Percentiles rank a stretch among this genome's conserved stretches.
Conservation (phyloP, 2,113 vertebrate species). For the Colossoma macropomum region DNA sequence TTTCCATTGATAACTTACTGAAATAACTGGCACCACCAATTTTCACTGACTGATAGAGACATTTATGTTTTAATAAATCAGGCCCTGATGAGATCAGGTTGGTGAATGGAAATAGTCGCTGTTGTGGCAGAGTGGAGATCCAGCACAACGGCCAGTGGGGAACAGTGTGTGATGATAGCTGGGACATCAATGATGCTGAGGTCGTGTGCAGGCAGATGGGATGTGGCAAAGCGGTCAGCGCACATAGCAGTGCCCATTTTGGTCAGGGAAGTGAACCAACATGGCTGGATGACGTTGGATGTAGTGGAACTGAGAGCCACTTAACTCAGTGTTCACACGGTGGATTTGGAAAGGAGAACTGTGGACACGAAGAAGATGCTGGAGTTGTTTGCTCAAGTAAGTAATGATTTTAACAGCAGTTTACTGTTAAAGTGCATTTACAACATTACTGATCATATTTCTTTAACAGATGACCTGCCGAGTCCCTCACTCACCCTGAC, state of each 20-base stretch:
- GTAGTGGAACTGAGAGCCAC: too few relatives aligned
- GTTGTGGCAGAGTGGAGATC: too few relatives aligned
- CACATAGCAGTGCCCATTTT: conserved; percentile 54
- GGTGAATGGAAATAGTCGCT: too few relatives aligned
- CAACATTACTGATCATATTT: background rate
- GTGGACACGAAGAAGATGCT: too few relatives aligned
- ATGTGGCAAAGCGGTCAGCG: conserved; percentile 61
- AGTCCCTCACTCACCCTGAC: conserved; percentile 51
- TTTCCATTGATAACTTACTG: too few relatives aligned
- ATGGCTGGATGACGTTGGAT: too few relatives aligned
- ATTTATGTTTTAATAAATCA: too few relatives aligned
- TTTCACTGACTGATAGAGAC: too few relatives aligned
- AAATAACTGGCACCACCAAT: too few relatives aligned
- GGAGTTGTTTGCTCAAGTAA: conserved; percentile 71
- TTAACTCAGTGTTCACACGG: too few relatives aligned
- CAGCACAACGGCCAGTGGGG: conserved; percentile 45
- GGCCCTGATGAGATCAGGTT: too few relatives aligned
- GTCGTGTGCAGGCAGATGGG: conserved; percentile 62
- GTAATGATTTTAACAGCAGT: background rate
- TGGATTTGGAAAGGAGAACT: too few relatives aligned
- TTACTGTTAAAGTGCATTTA: background rate
- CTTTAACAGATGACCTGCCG: conserved; percentile 59
- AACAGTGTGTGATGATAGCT: conserved; percentile 65
- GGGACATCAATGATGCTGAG: conserved; percentile 43
- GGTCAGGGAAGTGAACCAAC: conserved; percentile 52